Conservation (phyloP, 2,113 vertebrate species). For the Todiramphus saurophagus region DNA sequence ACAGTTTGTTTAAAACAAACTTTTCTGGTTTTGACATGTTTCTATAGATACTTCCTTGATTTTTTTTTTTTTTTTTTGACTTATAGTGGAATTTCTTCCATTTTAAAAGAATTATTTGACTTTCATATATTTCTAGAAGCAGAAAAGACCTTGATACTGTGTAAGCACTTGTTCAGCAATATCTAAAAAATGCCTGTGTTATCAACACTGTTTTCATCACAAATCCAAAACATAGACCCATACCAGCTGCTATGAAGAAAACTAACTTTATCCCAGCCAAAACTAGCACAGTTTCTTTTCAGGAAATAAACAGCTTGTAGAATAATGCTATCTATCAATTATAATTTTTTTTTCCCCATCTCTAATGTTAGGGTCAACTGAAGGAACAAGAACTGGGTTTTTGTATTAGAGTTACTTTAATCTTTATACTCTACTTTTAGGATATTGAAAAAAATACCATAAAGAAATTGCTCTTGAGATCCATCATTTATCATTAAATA, state of each 20-base stretch:
- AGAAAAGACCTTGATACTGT: background rate
- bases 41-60: background rate
- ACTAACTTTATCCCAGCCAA: background rate
- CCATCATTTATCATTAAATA: background rate
- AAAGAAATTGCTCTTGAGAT: background rate
- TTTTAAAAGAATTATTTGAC: background rate
- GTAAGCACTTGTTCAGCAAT: background rate
- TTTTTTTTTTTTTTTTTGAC: background rate
- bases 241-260: background rate
- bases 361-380: background rate
- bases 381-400: background rate
- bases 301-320: background rate
- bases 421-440: background rate
- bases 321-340: background rate
- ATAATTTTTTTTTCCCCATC: background rate
- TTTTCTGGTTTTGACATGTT: accelerated
- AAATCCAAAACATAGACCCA: background rate
- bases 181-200: background rate
- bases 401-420: background rate
- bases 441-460: background rate
- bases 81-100: background rate
- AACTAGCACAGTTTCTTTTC: background rate
- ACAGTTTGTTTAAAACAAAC: background rate
- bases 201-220: background rate
- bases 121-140: background rate